phyloP scores from a whole-genome alignment of 2,797 vertebrate genomes.

The Pteropus rufus region DNA sequence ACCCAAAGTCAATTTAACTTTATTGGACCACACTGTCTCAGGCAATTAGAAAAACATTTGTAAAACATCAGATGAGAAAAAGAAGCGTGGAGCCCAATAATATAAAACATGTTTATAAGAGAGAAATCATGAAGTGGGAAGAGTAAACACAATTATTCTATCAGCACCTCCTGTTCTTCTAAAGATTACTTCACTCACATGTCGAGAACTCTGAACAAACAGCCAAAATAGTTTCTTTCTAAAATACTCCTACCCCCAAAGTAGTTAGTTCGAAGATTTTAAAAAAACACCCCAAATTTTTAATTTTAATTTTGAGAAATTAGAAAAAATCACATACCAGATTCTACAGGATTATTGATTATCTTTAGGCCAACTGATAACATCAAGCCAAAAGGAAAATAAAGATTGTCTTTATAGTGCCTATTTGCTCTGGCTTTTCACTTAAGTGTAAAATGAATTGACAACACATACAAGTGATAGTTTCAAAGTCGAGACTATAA shows the following conservation, averaged over 20 bases:
- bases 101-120: constrained; percentile 83
- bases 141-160: constrained; percentile 84
- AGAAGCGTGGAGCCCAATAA: constrained; percentile 82
- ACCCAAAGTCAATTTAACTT: constrained; percentile 84
- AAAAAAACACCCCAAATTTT: not conserved
- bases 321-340: not conserved
- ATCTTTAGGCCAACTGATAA: constrained; percentile 16
- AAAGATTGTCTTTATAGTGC: not conserved
- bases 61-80: constrained; percentile 86
- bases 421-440: not conserved
- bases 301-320: constrained; percentile 2
- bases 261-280: not conserved
- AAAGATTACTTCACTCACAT: constrained; percentile 77
- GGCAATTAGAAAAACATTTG: constrained; percentile 89
- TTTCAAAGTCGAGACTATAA: not conserved
- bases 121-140: constrained; percentile 82
- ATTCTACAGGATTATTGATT: constrained; percentile 1
- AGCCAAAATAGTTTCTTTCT: constrained; percentile 30
- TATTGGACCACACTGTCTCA: constrained; percentile 87
- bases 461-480: not conserved
- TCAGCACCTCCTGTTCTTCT: constrained; percentile 84
- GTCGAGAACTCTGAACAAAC: constrained; percentile 29
- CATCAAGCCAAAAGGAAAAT: not conserved
- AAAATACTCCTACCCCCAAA: not conserved
- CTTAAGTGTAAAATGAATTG: not conserved